phyloP scores from a whole-genome alignment of 2,888 invertebrate genomes.

The Cantharis rustica region DNA sequence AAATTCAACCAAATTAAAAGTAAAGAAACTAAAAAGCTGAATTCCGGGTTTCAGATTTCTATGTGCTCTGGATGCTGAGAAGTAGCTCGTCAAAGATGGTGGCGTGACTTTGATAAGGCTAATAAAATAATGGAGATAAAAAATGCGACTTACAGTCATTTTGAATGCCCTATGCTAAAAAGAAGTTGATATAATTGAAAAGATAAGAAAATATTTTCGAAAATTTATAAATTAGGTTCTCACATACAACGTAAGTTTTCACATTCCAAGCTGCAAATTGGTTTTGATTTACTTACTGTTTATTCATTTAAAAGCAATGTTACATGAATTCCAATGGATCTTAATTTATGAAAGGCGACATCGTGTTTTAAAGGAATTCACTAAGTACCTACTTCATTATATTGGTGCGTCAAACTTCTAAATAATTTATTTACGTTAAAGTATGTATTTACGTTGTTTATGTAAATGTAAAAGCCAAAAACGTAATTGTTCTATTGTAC shows the following conservation, averaged over 20 bases:
- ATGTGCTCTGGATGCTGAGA: no score
- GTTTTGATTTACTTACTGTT: not conserved
- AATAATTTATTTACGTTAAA: not conserved
- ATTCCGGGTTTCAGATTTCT: no score
- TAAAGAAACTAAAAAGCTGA: no score
- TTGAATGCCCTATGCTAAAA: not conserved
- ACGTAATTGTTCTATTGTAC: not conserved
- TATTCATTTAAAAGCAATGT: not conserved
- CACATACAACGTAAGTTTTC: not conserved
- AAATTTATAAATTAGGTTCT: not conserved
- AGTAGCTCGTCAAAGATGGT: no score
- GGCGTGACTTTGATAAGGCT: no score
- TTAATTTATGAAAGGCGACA: not conserved
- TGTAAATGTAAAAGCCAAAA: not conserved
- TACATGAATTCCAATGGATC: not conserved
- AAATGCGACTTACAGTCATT: no score
- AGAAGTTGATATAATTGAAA: not conserved
- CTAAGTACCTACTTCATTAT: not conserved
- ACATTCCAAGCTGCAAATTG: not conserved
- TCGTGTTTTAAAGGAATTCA: not conserved
- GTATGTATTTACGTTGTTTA: not conserved
- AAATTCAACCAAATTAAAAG: no score
- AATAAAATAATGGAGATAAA: no score
- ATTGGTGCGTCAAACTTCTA: not conserved
- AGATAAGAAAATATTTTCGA: not conserved